Conservation (phyloP, 2,113 vertebrate genomes). For the Pluvialis apricaria region DNA sequence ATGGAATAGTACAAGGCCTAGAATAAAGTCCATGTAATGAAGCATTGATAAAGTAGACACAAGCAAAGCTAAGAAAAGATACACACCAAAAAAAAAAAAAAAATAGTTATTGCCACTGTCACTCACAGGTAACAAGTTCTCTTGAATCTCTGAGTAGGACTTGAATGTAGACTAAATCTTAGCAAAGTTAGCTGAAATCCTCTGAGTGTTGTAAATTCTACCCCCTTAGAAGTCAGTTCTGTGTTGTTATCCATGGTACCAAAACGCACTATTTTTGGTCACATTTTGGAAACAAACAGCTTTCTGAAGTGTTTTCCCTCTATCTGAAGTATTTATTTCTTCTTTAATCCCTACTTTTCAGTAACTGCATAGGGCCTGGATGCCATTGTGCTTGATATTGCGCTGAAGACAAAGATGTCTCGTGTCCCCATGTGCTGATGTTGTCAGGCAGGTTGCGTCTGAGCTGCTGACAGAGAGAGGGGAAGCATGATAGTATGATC, state of each 20-base stretch:
- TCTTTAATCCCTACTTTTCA: neutral
- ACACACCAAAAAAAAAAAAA: neutral
- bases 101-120: neutral
- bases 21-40: neutral
- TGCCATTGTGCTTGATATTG: neutral
- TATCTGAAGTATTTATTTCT: neutral
- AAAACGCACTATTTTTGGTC: neutral
- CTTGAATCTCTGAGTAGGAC: neutral
- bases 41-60: neutral
- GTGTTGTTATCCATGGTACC: neutral
- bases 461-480: neutral
- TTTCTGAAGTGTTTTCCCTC: neutral
- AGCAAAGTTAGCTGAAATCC: neutral
- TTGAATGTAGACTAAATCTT: neutral
- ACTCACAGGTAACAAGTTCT: neutral
- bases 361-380: neutral
- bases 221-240: neutral
- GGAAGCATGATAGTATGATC: neutral
- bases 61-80: neutral
- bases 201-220: neutral
- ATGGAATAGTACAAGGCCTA: neutral
- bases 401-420: neutral
- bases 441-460: neutral
- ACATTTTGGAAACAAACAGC: neutral
- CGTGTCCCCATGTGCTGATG: fast-evolving